Evolutionary conservation across 2,888 invertebrate genomes (phyloP), one percentile per base, ranked within the genome.

Genomic region (Ernsta delagoae): DNA sequence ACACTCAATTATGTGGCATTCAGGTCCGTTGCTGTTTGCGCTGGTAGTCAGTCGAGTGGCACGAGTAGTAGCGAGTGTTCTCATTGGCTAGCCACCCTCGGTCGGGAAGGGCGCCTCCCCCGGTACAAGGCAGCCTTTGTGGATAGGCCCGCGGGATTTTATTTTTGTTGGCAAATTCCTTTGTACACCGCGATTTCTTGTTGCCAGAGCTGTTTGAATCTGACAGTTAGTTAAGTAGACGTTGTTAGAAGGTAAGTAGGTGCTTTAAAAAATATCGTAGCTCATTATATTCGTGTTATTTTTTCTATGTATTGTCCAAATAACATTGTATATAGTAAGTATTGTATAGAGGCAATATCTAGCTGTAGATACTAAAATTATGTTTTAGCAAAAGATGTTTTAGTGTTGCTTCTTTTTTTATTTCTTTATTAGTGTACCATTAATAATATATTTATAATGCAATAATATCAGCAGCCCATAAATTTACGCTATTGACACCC

Each of bases 1-100:
- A 79, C 78, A 84, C 80, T 80, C 77, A 79, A 91, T 92, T 90
- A 90, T 83, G 86, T 84, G 84, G 88, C 85, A 89, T 88, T 90
- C 89, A 89, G 84, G 80, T 82, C 78, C 81, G 80, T 68, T 78
- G 78, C 80, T 88, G 89, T 88, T 90, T 90, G 88, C 89, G 74
- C 79, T 85, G 85, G 83, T 77, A 75, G 76, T 77, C 78, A 78
- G 74, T 75, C 71, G 78, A 80, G 83, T 81, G 81, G 82, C 65
- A 57, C 65, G 68, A 73, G 78, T 73, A 36, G 39, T 41, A 41
- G 39, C 39, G 81, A 83, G 86, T 72, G 82, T 84, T 81, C 89
- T 90, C 85, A 91, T 91, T 91, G 92, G 90, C 87, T 76, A 76
- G 75, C 79, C 78, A 74, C 77, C 77, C 74, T 68, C 56, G 41